phyloP scores from a whole-genome alignment of 2,797 vertebrate species.

The Rhadinocentrus ornatus region DNA sequence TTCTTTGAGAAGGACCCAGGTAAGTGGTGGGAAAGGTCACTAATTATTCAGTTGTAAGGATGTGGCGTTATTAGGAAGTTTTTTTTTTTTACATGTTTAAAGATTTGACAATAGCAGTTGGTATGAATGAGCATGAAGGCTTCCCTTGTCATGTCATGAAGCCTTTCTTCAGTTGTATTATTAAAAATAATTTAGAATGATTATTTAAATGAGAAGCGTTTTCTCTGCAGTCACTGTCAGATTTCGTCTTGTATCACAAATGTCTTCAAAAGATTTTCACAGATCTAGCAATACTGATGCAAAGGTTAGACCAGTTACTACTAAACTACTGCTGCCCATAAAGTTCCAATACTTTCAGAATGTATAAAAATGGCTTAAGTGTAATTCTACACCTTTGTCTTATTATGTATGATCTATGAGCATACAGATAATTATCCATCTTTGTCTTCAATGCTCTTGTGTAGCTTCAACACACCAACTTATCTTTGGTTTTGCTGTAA shows the following conservation, averaged over 20 bases:
- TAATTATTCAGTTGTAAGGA: slow-evolving; percentile 23
- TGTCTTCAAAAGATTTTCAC: neutral
- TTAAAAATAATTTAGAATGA: neutral
- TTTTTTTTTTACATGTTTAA: neutral
- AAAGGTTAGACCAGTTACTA: neutral
- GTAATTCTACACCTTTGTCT: neutral
- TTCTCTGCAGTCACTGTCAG: too few species aligned
- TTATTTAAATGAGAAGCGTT: neutral
- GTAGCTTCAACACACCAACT: neutral
- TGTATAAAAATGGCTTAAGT: neutral
- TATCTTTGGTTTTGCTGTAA: neutral
- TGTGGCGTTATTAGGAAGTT: neutral
- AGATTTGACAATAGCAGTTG: neutral
- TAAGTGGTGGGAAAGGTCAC: slow-evolving; percentile 67
- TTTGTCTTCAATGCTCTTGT: neutral
- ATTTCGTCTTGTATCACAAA: neutral
- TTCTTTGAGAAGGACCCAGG: slow-evolving; percentile 84
- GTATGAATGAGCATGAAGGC: neutral
- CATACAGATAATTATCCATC: neutral
- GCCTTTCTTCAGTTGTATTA: neutral
- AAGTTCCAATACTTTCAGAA: neutral
- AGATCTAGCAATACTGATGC: neutral
- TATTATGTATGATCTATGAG: neutral
- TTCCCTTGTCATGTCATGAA: neutral
- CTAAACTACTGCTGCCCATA: too few species aligned